Base-by-base conservation (phyloP, 2,888 invertebrate species). In the Thumatha senex region DNA sequence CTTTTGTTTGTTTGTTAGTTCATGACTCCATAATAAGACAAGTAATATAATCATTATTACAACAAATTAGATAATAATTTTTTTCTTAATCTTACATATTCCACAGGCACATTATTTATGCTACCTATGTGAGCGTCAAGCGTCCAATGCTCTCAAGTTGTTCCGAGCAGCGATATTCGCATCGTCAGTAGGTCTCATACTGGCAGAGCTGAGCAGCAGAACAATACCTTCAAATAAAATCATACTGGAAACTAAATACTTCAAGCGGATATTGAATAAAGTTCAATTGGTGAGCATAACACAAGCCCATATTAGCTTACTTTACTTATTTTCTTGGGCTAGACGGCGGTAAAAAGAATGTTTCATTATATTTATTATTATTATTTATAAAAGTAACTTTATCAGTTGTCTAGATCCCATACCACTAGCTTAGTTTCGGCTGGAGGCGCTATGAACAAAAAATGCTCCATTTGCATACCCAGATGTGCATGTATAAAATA, bases 71-170 rank as follows among this genome's bases (percentile, higher is more conserved):
- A n/a, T n/a, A n/a, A n/a, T n/a, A n/a, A n/a, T n/a, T n/a, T n/a
- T n/a, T n/a, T 24, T 24, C 18, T 24, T 24, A 5, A 24, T 5
- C 18, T 24, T 24, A 24, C 18, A 2, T 24, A 5, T n/a, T 9
- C 18, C 15, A 1, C 30, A 46, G 45, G 10, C 8, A 5, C 31
- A 11, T 0, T 24, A 3, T 9, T 8, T 46, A 11, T 46, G 45
- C 15, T 11, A 38, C 45, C 9, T 46, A 3, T 46, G 45, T n/a
- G 45, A 46, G 9, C 38, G 38, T n/a, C 38, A 38, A 15, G 18
- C 38, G 7, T 9, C n/a, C 30, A 46, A 46, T 5, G 45, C 45
- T 0, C 31, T 38, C 13, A 38, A 11, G 10, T 4, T 46, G 30
- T 38, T 31, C 30, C 45, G 30, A 0, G 36, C 38, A 5, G 38